phyloP scores from a whole-genome alignment of 2,113 vertebrate genomes.

The Casuarius casuarius region DNA sequence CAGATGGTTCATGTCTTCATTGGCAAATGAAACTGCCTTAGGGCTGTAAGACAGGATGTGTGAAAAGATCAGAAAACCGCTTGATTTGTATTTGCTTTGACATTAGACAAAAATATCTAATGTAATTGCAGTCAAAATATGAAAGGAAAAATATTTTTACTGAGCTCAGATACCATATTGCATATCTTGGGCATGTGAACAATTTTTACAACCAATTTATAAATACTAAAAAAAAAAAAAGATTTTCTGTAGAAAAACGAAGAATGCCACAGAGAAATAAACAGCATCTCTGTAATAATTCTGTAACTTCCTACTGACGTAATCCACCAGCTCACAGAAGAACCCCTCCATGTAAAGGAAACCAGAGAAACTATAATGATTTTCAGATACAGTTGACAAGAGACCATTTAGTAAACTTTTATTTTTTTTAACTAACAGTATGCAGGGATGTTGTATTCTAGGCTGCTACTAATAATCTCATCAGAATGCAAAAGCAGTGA shows the following conservation, averaged over 20 bases:
- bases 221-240: constrained; percentile 47
- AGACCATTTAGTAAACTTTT: constrained; percentile 90
- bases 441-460: constrained; percentile 84
- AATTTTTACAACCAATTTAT: constrained; percentile 55
- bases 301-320: constrained; percentile 73
- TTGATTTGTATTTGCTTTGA: constrained; percentile 35
- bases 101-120: constrained; percentile 26
- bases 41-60: neutral
- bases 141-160: constrained; percentile 28
- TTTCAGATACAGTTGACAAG: constrained; percentile 89
- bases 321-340: constrained; percentile 75
- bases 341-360: constrained; percentile 71
- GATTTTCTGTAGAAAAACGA: constrained; percentile 41
- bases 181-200: neutral
- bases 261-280: constrained; percentile 48
- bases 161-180: constrained; percentile 22
- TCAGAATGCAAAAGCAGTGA: constrained; percentile 92
- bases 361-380: constrained; percentile 83
- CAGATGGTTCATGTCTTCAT: constrained; percentile 46
- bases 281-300: constrained; percentile 62
- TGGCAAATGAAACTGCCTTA: constrained; percentile 22
- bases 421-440: constrained; percentile 89
- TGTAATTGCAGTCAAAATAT: constrained; percentile 19
- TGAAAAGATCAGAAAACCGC: constrained; percentile 22
- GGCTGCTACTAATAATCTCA: constrained; percentile 91